Evolutionary conservation across 2,113 vertebrate species (phyloP), one percentile per base, ranked within the genome.

Genomic region (Serilophus lunatus): DNA sequence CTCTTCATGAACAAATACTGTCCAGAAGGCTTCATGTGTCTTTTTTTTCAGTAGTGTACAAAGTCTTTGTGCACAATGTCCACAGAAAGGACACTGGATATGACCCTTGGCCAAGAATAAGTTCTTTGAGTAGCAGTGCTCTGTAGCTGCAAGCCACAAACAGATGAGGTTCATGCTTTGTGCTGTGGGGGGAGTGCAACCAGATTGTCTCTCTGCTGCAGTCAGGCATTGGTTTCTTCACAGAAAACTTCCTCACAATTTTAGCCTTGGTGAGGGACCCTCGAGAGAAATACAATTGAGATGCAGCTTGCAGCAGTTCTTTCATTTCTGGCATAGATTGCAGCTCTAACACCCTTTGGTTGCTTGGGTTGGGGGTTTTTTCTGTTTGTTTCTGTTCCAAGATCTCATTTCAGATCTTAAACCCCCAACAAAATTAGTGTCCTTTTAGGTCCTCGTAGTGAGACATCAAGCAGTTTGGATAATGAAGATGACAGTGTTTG

Each of bases 401-500:
- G 59, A 42, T 82, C 33, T 94, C 61, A 74, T 95, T 85, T 88
- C 87, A 81, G 85, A 71, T 95, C 88, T 83, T 82, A 91, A 97
- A 70, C 59, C 64, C 86, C 66, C 50, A 35, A 74, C 87, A 86
- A 60, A n/a, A 87, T 82, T 12, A 59, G 35, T 77, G 82, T 91
- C 61, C 87, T 85, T 69, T 89, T 65, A 42, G 66, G 47, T 90
- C 56, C 87, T 94, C 33, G 2, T 10, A 33, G 90, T 83, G 68
- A 88, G 82, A 78, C 78, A 71, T 89, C 44, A 77, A 38, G 38
- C 35, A 76, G 42, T 74, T 63, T 40, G 82, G 84, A 2, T 94
- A 95, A 91, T 91, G 91, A 1, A 96, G 94, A 79, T 95, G 93
- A 95, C 94, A 95, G 68, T 63, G 89, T 95, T 88, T 95, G 15